phyloP scores from a whole-genome alignment of 2,888 invertebrate species.

The Leucophenga montana region DNA sequence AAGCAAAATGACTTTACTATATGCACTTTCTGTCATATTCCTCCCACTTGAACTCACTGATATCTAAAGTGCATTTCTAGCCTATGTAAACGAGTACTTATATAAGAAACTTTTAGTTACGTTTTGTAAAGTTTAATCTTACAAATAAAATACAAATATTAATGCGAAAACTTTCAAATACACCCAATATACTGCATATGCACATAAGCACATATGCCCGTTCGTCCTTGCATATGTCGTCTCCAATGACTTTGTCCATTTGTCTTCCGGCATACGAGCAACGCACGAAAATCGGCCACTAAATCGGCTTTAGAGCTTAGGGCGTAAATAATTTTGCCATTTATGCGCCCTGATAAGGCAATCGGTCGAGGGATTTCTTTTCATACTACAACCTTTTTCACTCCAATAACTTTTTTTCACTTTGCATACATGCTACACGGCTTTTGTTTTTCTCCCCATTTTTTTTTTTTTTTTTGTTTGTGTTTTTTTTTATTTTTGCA shows the following conservation, averaged over 20 bases:
- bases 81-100: too few species aligned
- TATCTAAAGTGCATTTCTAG: too few species aligned
- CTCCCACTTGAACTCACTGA: too few species aligned
- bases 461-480: not conserved
- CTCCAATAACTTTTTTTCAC: conserved; percentile 34
- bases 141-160: too few species aligned
- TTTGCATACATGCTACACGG: conserved; percentile 25
- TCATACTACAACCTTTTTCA: conserved; percentile 43
- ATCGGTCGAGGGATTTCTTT: conserved; percentile 37
- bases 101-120: too few species aligned
- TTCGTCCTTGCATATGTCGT: not conserved
- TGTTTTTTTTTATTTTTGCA: conserved; percentile 40
- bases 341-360: conserved; percentile 54
- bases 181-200: too few species aligned
- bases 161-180: not conserved
- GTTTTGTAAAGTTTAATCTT: too few species aligned
- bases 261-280: not conserved
- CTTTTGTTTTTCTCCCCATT: conserved; percentile 40
- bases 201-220: too few species aligned
- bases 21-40: too few species aligned
- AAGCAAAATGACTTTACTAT: too few species aligned
- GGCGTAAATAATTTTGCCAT: conserved; percentile 64
- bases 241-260: conserved; percentile 1
- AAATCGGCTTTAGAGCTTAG: conserved; percentile 58
- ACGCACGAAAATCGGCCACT: conserved; percentile 19